Conservation (phyloP, 35 echinoderm and acorn worm species). For the Strongylocentrotus purpuratus region DNA sequence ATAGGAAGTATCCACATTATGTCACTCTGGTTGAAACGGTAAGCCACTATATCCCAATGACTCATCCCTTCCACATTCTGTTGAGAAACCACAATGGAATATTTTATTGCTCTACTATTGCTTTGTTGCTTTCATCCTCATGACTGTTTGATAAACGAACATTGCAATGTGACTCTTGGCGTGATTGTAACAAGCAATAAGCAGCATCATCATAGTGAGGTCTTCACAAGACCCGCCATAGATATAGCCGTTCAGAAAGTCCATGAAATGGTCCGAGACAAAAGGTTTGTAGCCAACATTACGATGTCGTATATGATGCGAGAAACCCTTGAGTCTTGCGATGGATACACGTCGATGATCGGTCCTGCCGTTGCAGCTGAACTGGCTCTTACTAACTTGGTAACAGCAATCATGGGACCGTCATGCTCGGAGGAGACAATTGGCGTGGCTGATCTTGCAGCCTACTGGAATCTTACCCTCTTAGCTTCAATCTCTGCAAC, state of each 20-base stretch:
- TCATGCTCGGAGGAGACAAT: neutral
- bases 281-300: neutral
- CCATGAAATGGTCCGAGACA: neutral
- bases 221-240: neutral
- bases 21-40: no score
- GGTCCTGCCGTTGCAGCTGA: neutral
- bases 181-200: slow-evolving; percentile 14
- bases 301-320: neutral
- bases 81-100: neutral
- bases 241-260: slow-evolving; percentile 20
- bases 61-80: neutral
- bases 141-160: neutral
- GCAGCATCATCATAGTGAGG: neutral
- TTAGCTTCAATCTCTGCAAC: neutral
- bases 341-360: neutral
- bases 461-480: slow-evolving; percentile 8
- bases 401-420: neutral
- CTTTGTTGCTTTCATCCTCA: neutral
- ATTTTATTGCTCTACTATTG: neutral
- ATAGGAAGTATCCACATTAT: neutral
- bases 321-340: neutral
- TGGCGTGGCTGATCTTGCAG: neutral
- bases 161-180: neutral
- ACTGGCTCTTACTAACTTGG: neutral
- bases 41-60: no score